These are phyloP conservation scores for Saccostrea glomerata DNA, from an alignment of 1,140 invertebrate species.

Conservation along the genomic window DNA sequence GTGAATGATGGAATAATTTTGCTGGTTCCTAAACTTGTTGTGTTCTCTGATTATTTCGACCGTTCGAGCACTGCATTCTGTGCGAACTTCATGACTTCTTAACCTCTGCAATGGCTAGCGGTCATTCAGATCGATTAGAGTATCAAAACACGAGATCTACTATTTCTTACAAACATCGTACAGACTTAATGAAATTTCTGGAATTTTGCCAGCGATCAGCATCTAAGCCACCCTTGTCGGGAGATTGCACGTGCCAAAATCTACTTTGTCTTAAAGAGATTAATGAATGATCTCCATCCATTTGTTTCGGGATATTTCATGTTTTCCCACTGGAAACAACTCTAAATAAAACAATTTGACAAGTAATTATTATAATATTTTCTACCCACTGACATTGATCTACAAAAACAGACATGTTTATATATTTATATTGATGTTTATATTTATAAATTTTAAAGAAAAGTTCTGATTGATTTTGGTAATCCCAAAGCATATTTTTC, in stretches of 20 bases:
- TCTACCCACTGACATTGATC: no score
- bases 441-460: no score
- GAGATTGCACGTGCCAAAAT: not conserved
- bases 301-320: not conserved
- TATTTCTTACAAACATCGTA: slow-evolving; percentile 7
- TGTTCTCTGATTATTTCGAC: not conserved
- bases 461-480: no score
- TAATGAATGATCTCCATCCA: not conserved
- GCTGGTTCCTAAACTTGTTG: not conserved
- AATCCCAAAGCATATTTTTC: no score
- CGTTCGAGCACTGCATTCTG: slow-evolving; percentile 18
- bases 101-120: slow-evolving; percentile 4
- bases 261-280: not conserved
- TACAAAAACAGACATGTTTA: no score
- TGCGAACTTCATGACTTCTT: slow-evolving; percentile 19
- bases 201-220: not conserved
- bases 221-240: not conserved
- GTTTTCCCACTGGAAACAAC: no score
- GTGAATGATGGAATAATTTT: not conserved
- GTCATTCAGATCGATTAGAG: slow-evolving; percentile 19
- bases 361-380: no score
- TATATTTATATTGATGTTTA: no score
- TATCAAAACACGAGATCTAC: slow-evolving; percentile 13
- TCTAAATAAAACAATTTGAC: no score
- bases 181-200: slow-evolving; percentile 23